A percentile compares a stretch with the other conserved stretches of the same genome.
Evolutionary conservation across 2,888 invertebrate genomes (phyloP).

Genomic region (Sphaeridia pumilis): DNA sequence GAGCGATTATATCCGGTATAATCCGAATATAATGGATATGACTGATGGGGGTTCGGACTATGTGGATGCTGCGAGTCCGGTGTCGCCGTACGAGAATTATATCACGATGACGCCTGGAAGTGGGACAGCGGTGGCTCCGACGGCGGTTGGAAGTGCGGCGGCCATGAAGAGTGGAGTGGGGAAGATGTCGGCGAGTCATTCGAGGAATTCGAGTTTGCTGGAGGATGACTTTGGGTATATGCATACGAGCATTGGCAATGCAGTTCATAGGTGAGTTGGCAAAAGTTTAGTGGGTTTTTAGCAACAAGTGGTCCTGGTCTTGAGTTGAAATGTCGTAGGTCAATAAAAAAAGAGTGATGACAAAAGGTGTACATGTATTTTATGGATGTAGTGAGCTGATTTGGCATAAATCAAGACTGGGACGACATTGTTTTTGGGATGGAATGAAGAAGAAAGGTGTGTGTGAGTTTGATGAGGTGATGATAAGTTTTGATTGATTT

Average conservation of each 20-base stretch:
- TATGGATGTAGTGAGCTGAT: not conserved
- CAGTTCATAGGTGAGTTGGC: constrained; percentile 21
- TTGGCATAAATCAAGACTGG: not conserved
- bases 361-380: not conserved
- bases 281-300: not conserved
- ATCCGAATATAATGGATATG: constrained; percentile 19
- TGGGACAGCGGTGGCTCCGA: no score
- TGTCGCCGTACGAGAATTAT: constrained; percentile 44
- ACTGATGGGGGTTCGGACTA: not conserved
- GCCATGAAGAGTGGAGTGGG: not conserved
- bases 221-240: constrained; percentile 34
- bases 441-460: not conserved
- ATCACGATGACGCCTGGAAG: constrained; percentile 49
- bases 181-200: constrained; percentile 28
- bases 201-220: constrained; percentile 34
- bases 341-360: not conserved
- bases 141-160: not conserved
- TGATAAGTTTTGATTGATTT: constrained; percentile 1
- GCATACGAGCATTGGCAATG: no score
- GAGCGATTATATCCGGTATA: constrained; percentile 31
- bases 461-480: not conserved
- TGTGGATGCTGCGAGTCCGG: constrained; percentile 44
- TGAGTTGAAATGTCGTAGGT: constrained; percentile 2
- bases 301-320: not conserved
- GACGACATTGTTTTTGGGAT: not conserved